Base-by-base conservation (phyloP, 2,888 invertebrate genomes). In the Baccha elongata region DNA sequence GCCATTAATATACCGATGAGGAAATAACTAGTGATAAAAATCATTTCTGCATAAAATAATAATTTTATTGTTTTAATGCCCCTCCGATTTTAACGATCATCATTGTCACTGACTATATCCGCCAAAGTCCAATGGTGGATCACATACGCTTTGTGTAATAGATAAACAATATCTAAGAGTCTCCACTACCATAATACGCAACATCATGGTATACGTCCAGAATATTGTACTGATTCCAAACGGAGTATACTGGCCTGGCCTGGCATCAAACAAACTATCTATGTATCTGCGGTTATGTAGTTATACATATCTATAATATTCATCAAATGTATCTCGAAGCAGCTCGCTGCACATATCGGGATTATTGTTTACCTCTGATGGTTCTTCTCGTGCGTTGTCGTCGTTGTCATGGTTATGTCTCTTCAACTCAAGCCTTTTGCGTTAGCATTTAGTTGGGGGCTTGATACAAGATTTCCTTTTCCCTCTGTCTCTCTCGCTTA, bases 1-100 rank as follows among this genome's bases (percentile, higher is more conserved):
- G 67, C 62, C 83, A 68, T 83, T 68, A 78, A 83, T 83, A 83
- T 83, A 83, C 78, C 83, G 78, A 83, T 83, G 83, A 83, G 83
- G 83, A 83, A 83, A 83, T 83, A 78, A 83, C 83, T 72, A 68
- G 83, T 83, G 83, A 83, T 83, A 83, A 78, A 68, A 83, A 83
- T 83, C 83, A 78, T 73, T 83, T 78, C 74, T 83, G 83, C 83
- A 83, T 83, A 83, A 83, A 83, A 83, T 83, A 83, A 83, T 83
- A 83, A 83, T 83, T 83, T 55, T 73, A 72, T 72, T 55, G 78
- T 68, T 83, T 73, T 78, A 83, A 78, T 83, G 67, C 62, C 71
- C 72, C 83, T 62, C 55, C 62, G 78, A 68, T 67, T 83, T 76
- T 78, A 72, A 76, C 67, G 78, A 83, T 78, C 83, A 78, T 78